phyloP scores from a whole-genome alignment of 2,888 invertebrate genomes.

The Phengaris alcon region DNA sequence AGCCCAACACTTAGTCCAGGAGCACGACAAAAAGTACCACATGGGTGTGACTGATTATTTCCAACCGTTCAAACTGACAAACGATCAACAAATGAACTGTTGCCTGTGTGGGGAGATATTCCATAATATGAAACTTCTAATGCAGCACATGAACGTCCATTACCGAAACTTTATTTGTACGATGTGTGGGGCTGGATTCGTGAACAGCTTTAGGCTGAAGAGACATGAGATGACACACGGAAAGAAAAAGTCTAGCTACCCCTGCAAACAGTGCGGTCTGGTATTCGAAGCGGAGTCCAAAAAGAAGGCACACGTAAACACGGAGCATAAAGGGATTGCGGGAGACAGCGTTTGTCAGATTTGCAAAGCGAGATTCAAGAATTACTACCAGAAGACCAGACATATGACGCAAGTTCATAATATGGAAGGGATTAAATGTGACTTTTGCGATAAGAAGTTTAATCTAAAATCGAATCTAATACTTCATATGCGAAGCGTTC shows the following conservation, averaged over 20 bases:
- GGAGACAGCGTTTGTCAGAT: slow-evolving; percentile 71
- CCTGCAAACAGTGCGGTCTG: slow-evolving; percentile 62
- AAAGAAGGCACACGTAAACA: slow-evolving; percentile 67
- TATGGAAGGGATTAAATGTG: slow-evolving; percentile 66
- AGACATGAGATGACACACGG: slow-evolving; percentile 66
- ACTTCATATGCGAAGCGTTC: slow-evolving; percentile 66
- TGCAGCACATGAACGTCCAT: slow-evolving; percentile 72
- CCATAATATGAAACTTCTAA: slow-evolving; percentile 67
- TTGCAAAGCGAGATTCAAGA: slow-evolving; percentile 69
- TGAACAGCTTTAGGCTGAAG: slow-evolving; percentile 62
- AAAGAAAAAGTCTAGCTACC: slow-evolving; percentile 64
- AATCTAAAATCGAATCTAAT: slow-evolving; percentile 63
- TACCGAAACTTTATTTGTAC: slow-evolving; percentile 71
- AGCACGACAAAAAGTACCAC: slow-evolving; percentile 64
- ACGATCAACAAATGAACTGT: slow-evolving; percentile 62
- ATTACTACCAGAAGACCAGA: slow-evolving; percentile 69
- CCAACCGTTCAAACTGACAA: slow-evolving; percentile 60
- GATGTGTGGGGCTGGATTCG: slow-evolving; percentile 69
- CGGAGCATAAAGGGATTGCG: slow-evolving; percentile 67
- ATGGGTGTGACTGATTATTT: slow-evolving; percentile 63
- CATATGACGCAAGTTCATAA: slow-evolving; percentile 72
- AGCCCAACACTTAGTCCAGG: slow-evolving; percentile 58
- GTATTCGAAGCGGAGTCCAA: slow-evolving; percentile 66
- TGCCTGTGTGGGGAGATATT: slow-evolving; percentile 63
- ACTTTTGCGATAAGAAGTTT: slow-evolving; percentile 70